Conservation (phyloP, 2,113 vertebrate species). For the Saimiri boliviensis region DNA sequence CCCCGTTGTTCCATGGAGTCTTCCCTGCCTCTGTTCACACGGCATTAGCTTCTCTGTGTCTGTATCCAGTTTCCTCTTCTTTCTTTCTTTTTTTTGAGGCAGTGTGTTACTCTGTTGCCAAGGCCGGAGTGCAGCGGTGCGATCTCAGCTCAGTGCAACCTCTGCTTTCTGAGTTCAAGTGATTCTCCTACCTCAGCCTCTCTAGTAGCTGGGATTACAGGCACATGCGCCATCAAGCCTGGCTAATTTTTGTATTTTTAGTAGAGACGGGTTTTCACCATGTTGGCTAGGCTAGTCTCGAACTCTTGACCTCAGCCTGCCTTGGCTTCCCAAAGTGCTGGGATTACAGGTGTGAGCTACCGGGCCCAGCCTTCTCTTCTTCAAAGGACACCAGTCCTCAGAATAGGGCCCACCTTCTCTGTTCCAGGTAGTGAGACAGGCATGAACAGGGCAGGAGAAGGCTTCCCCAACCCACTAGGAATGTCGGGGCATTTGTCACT, state of each 20-base stretch:
- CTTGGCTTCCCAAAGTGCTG: background rate
- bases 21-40: background rate
- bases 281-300: background rate
- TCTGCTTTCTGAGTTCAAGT: accelerated
- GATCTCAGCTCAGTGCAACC: background rate
- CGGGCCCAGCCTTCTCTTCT: background rate
- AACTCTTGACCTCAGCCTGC: background rate
- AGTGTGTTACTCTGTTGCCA: accelerated
- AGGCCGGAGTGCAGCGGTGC: background rate
- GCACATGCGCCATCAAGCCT: accelerated
- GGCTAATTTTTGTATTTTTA: background rate
- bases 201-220: background rate
- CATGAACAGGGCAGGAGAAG: too few relatives aligned
- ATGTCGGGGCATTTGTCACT: too few relatives aligned
- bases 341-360: background rate
- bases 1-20: background rate
- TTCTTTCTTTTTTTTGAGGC: background rate
- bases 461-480: too few relatives aligned
- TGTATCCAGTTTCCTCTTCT: background rate
- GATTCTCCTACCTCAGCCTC: background rate
- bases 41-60: background rate
- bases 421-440: too few relatives aligned
- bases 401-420: background rate
- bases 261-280: background rate
- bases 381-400: background rate